These are phyloP conservation scores for Ceyx erithaca DNA, from an alignment of 2,797 vertebrate genomes.

Conservation along the genomic window DNA sequence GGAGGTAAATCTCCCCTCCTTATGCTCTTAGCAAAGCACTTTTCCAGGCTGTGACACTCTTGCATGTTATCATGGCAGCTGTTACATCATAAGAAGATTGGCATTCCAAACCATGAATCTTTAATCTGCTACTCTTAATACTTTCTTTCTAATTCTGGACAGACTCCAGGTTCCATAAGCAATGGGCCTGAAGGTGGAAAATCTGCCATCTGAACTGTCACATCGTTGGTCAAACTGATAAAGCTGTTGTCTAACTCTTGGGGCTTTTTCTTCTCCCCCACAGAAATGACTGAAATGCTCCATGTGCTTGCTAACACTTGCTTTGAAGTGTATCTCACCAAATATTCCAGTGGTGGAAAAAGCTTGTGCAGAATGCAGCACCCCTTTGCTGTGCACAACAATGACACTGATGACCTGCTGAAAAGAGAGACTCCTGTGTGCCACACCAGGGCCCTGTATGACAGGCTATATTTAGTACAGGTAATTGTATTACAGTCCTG, in stretches of 20 bases:
- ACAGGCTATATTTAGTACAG: not conserved
- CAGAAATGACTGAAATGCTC: not conserved
- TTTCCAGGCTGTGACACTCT: not conserved
- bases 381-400: not conserved
- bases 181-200: not conserved
- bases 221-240: not conserved
- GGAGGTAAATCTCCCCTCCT: not conserved
- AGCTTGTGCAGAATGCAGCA: not conserved
- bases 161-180: slow-evolving; percentile 11
- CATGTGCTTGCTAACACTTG: not conserved
- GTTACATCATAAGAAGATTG: slow-evolving; percentile 73
- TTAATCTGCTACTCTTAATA: slow-evolving; percentile 68
- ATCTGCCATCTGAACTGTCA: not conserved
- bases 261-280: not conserved
- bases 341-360: not conserved
- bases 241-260: not conserved
- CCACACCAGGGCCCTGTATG: not conserved
- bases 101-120: slow-evolving; percentile 44
- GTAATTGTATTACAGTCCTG: slow-evolving; percentile 20
- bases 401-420: not conserved
- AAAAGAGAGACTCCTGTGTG: not conserved
- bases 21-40: not conserved
- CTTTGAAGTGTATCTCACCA: not conserved
- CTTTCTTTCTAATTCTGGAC: slow-evolving; percentile 57
- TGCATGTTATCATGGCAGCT: slow-evolving; percentile 20